phyloP scores from a whole-genome alignment of 2,797 vertebrate species.

The Brachyalestes nurse region DNA sequence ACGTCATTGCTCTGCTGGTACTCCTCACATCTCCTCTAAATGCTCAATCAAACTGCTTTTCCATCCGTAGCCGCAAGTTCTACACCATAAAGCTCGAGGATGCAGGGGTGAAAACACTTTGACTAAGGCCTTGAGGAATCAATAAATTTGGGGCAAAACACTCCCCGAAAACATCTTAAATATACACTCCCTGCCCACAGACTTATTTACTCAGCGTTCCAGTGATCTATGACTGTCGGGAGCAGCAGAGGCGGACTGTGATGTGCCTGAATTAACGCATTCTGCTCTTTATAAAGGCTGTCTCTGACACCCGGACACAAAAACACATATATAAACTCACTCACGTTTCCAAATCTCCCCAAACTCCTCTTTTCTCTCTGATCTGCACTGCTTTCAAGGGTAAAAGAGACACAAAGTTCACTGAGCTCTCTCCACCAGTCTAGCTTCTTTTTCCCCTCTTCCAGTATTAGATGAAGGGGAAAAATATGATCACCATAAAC shows the following conservation, averaged over 20 bases:
- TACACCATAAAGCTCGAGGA: not conserved
- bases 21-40: slow-evolving; percentile 27
- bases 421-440: not conserved
- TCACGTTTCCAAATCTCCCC: not conserved
- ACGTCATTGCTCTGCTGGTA: slow-evolving; percentile 13
- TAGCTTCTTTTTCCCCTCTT: not conserved
- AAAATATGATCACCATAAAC: slow-evolving; percentile 83
- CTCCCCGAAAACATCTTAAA: not conserved
- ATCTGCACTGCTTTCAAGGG: slow-evolving; percentile 44
- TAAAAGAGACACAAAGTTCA: slow-evolving; percentile 24
- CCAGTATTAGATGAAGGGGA: slow-evolving; percentile 48
- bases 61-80: slow-evolving; percentile 31
- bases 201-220: slow-evolving; percentile 37
- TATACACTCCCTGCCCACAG: slow-evolving; percentile 25
- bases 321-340: not conserved
- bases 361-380: slow-evolving; percentile 20
- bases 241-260: slow-evolving; percentile 12
- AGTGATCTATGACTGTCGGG: slow-evolving; percentile 9
- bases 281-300: not conserved
- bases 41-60: slow-evolving; percentile 29
- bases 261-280: slow-evolving; percentile 28
- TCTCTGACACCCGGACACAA: slow-evolving; percentile 9
- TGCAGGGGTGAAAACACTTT: slow-evolving; percentile 8
- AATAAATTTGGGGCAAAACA: slow-evolving; percentile 7
- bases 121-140: not conserved